These are phyloP conservation scores for Falco peregrinus DNA, from an alignment of 2,797 vertebrate species.

Conservation along the genomic window DNA sequence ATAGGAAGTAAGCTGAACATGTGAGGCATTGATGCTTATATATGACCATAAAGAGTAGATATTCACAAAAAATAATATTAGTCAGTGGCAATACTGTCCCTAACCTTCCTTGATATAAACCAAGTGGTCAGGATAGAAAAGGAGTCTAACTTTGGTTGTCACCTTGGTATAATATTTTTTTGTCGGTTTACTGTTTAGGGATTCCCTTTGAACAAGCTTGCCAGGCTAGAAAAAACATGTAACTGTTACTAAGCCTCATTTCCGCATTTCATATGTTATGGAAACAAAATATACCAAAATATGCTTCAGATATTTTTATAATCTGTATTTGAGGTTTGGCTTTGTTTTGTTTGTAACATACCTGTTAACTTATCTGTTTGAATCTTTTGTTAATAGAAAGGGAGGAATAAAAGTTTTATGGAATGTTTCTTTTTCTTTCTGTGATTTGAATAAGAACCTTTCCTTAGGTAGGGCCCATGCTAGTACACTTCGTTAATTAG, in stretches of 20 bases:
- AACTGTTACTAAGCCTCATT: neutral
- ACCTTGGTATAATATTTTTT: neutral
- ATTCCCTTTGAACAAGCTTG: neutral
- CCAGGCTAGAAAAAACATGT: neutral
- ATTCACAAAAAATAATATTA: neutral
- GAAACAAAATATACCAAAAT: neutral
- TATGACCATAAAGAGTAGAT: neutral
- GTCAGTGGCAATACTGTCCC: neutral
- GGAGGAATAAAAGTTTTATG: neutral
- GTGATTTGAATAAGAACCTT: neutral
- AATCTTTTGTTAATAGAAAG: neutral
- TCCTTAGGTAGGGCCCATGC: neutral
- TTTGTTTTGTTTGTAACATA: neutral
- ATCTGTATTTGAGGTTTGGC: neutral
- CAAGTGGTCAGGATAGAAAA: neutral
- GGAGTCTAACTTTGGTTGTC: neutral
- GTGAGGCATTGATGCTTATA: rapidly evolving
- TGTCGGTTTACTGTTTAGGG: neutral
- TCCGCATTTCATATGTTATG: neutral
- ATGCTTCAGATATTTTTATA: neutral
- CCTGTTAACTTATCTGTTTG: neutral
- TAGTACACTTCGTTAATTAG: neutral
- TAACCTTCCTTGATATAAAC: neutral
- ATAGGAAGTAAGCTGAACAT: neutral
- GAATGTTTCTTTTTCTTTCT: neutral